These are phyloP conservation scores for Pollenia angustigena DNA, from an alignment of 2,888 invertebrate species.

Conservation along the genomic window DNA sequence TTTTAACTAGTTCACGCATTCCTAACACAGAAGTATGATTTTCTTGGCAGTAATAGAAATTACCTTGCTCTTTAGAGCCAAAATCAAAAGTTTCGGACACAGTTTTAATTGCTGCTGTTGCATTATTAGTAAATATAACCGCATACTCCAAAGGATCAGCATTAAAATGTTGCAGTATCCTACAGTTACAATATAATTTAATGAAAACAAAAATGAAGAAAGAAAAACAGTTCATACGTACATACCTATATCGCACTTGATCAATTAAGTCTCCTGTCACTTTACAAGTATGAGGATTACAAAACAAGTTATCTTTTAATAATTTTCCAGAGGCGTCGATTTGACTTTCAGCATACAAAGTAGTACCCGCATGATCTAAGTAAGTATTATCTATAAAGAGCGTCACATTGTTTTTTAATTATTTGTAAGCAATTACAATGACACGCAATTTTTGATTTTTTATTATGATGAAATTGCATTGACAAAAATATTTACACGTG, in stretches of 20 bases:
- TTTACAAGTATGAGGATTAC: constrained; percentile 96
- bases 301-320: constrained; percentile 89
- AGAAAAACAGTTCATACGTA: constrained; percentile 17
- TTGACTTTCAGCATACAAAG: constrained; percentile 91
- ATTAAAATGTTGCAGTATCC: constrained; percentile 93
- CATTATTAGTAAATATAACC: constrained; percentile 96
- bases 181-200: constrained; percentile 79
- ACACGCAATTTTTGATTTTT: constrained; percentile 28
- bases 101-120: constrained; percentile 94
- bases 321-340: constrained; percentile 88
- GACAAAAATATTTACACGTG: too few species aligned
- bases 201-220: not conserved
- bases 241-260: constrained; percentile 90
- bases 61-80: constrained; percentile 85
- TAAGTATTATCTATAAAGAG: constrained; percentile 88
- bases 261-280: constrained; percentile 93
- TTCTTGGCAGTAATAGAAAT: constrained; percentile 92
- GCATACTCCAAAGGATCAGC: constrained; percentile 91
- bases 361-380: constrained; percentile 95
- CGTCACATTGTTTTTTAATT: constrained; percentile 15
- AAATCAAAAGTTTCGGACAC: constrained; percentile 93
- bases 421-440: constrained; percentile 28
- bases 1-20: constrained; percentile 91
- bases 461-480: not conserved
- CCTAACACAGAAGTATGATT: constrained; percentile 98